Base-by-base conservation (phyloP, 2,888 invertebrate genomes). In the Heteromurus nitidus region DNA sequence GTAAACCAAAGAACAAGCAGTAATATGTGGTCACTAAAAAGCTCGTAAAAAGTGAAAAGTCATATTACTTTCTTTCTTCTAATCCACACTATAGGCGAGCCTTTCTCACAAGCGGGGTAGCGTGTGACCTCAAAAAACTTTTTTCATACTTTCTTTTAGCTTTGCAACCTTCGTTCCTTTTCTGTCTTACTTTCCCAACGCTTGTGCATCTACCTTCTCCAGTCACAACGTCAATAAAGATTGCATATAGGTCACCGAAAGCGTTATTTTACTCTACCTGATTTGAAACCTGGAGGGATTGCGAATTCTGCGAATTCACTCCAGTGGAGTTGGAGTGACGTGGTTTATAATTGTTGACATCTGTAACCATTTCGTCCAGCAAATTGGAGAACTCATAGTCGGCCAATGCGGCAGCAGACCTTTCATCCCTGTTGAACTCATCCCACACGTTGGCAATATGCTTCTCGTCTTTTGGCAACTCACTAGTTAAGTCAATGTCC, bases 351-450 rank as follows among this genome's bases (percentile, higher is more conserved):
- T 42, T 64, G 28, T 79, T 79, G 0, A 70, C 53, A 64, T 79
- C 77, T 31, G 20, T 36, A 36, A 79, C 53, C 77, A 79, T 79
- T 28, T 79, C 77, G 47, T 79, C 72, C 7, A 83, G 58, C 30
- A 80, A 53, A 30, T 75, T 72, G 24, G 83, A 83, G 68, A 83
- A 83, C 20, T 83, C 83, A 67, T 80, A 83, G 67, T 83, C 80
- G n/a, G 80, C 83, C 80, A 76, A 67, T 58, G 70, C 69, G 26
- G 65, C 70, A 67, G 28, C 79, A 28, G 44, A 22, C 18, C 44
- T 11, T 53, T 80, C 80, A 26, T 80, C 80, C 53, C 80, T 24
- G 20, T 79, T 69, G 30, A 79, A 79, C 47, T 79, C 77, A 24
- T 79, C 53, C 77, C 77, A 79, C 2, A 79, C 77, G 0, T 24